Evolutionary conservation across 2,113 vertebrate genomes (phyloP), one percentile per base, ranked within the genome.

Genomic region (Nothoprocta perdicaria): DNA sequence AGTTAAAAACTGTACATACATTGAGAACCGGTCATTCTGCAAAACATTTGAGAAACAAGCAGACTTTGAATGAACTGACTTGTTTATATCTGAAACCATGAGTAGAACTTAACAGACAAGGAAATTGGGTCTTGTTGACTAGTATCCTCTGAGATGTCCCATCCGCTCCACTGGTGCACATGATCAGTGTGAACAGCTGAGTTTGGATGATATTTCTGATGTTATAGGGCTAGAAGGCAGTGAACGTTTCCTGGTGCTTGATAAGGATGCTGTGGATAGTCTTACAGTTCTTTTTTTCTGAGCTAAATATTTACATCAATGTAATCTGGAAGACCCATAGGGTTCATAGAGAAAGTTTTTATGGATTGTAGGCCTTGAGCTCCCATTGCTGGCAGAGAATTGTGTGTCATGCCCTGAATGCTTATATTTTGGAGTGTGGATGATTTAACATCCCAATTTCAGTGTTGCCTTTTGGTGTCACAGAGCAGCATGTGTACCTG

Each of bases 51-150:
- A 81, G 80, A 86, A 92, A n/a, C 72, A 86, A 31, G 31, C 84
- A 60, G 63, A 43, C 31, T 81, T 94, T 76, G 46, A 86, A 61
- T 75, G 18, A 75, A 90, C 38, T 93, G 22, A 90, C 7, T 95
- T 66, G 4, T 88, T 92, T 94, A 8, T 86, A 29, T 73, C 84
- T 81, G 15, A 81, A 90, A 55, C 52, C 5, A 18, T 58, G 52
- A 71, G 55, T 33, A 91, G 43, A 61, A 41, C 14, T 73, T 61
- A 15, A 29, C 23, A 80, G 78, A 50, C 48, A 57, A 75, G 66
- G 66, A 93, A 91, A n/a, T 63, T 31, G 14, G 46, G 60, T 90
- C 14, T 79, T 19, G 16, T 86, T 72, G 81, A 40, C 80, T 93
- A 52, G 78, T 61, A 40, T 75, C 88, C 48, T 75, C 60, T 75